These are phyloP conservation scores for Cylloceria caligata DNA, from an alignment of 2,888 invertebrate species.

Conservation along the genomic window DNA sequence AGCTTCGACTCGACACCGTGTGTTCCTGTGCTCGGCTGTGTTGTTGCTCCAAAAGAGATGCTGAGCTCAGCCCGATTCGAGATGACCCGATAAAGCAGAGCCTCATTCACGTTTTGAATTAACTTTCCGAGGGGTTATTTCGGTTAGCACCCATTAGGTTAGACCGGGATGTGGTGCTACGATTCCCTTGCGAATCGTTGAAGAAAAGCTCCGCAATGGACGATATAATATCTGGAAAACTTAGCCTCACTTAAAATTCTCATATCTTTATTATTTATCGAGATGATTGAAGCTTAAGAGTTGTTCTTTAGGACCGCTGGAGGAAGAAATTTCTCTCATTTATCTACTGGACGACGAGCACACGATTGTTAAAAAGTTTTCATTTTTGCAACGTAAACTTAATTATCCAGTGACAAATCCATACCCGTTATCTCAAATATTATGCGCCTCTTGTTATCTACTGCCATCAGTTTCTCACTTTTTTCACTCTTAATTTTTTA, in stretches of 20 bases:
- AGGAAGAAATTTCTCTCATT: background rate
- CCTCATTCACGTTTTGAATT: slow-evolving; percentile 63
- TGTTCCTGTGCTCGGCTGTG: slow-evolving; percentile 8
- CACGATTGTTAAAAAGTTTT: background rate
- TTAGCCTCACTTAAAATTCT: background rate
- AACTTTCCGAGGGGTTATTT: slow-evolving; percentile 13
- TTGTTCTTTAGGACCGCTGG: background rate
- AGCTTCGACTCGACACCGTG: slow-evolving; percentile 25
- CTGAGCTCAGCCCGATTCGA: slow-evolving; percentile 70
- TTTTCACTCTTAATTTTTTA: too few species aligned
- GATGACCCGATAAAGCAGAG: slow-evolving; percentile 75
- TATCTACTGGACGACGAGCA: background rate
- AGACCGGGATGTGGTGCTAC: background rate
- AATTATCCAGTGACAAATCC: too few species aligned
- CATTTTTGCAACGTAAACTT: too few species aligned
- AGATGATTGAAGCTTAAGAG: background rate
- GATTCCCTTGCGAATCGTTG: background rate
- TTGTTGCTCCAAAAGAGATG: slow-evolving; percentile 56
- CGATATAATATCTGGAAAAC: background rate
- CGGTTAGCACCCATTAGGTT: background rate
- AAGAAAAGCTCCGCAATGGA: background rate
- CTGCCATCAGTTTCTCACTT: too few species aligned
- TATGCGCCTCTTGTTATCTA: too few species aligned
- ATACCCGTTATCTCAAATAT: too few species aligned
- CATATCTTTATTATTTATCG: background rate